phyloP scores from a whole-genome alignment of 2,888 invertebrate genomes.

The Tenodera sinensis region DNA sequence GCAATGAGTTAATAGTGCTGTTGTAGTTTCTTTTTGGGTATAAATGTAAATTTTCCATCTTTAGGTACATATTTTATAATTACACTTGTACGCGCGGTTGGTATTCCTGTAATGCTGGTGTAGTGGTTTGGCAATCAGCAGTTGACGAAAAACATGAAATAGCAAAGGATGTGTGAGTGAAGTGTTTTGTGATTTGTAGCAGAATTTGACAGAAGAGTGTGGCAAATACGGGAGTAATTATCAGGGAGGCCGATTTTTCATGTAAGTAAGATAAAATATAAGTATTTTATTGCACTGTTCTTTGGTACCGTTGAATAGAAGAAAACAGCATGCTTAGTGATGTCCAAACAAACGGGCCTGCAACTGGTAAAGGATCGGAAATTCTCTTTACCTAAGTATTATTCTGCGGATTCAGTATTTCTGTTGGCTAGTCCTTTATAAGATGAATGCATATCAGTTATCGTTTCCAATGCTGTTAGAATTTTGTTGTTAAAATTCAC shows the following conservation, averaged over 20 bases:
- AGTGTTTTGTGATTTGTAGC: neutral
- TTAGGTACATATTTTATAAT: no score
- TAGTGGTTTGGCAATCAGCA: neutral
- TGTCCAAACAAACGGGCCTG: neutral
- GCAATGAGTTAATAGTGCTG: no score
- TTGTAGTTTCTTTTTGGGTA: no score
- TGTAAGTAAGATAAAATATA: neutral
- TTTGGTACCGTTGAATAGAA: neutral
- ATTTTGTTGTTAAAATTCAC: no score
- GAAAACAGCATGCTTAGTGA: neutral
- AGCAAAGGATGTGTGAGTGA: neutral
- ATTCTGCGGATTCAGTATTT: neutral
- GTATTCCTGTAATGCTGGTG: neutral
- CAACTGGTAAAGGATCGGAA: neutral
- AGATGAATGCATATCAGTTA: no score
- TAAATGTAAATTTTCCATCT: no score
- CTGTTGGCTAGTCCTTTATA: no score
- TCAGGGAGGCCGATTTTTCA: neutral
- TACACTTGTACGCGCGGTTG: neutral
- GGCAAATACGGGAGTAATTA: neutral
- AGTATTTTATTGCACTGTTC: neutral
- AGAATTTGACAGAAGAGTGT: neutral
- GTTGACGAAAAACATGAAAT: neutral
- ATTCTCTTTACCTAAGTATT: neutral
- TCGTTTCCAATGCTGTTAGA: no score